phyloP scores from a whole-genome alignment of 1,140 invertebrate species.

The Trachymyrmex cornetzi region DNA sequence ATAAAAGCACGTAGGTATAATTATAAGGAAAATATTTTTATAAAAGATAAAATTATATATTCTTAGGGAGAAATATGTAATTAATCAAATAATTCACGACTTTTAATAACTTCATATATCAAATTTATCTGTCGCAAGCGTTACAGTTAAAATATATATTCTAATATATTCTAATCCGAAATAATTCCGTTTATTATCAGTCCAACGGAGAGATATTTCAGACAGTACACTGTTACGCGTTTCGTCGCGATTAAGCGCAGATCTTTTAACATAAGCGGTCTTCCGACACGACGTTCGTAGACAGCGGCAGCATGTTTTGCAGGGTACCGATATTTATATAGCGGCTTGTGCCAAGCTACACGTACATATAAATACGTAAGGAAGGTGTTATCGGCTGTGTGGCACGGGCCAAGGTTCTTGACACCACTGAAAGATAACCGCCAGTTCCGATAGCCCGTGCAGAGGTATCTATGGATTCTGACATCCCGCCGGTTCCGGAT shows the following conservation, averaged over 20 bases:
- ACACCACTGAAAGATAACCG: conserved; percentile 74
- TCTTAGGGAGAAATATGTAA: not conserved
- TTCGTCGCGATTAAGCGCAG: conserved; percentile 21
- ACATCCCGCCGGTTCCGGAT: conserved; percentile 67
- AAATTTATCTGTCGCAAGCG: not conserved
- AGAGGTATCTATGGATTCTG: conserved; percentile 56
- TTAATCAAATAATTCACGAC: not conserved
- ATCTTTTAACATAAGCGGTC: not conserved
- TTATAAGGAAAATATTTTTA: not conserved
- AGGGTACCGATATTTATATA: conserved; percentile 60
- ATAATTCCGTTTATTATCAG: not conserved
- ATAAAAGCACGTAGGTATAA: not conserved
- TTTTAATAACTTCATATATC: not conserved
- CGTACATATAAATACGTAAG: conserved; percentile 66
- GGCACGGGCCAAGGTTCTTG: conserved; percentile 72
- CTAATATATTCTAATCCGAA: not conserved
- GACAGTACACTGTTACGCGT: too few species aligned
- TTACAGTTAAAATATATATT: not conserved
- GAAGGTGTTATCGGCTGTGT: conserved; percentile 70
- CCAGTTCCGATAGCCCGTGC: conserved; percentile 52
- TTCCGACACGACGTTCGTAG: not conserved
- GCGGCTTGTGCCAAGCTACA: conserved; percentile 52
- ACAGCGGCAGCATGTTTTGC: conserved; percentile 32
- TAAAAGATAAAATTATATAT: not conserved
- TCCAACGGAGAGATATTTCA: not conserved